These are phyloP conservation scores for Nesidiocoris tenuis DNA, from an alignment of 2,888 invertebrate genomes.

Conservation along the genomic window DNA sequence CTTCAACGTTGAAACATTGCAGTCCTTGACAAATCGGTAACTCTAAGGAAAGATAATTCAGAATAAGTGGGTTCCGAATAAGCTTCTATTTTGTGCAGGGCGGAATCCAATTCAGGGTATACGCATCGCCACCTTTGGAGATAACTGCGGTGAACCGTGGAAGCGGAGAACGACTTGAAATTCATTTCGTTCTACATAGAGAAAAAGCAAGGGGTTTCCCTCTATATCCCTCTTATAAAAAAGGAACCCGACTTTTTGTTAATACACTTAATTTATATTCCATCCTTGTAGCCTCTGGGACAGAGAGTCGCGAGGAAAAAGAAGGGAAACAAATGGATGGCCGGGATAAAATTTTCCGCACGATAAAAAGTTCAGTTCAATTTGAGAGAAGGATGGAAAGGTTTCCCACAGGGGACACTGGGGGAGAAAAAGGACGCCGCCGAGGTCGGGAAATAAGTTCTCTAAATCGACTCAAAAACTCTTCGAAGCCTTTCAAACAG, in stretches of 20 bases:
- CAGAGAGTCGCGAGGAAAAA: not conserved
- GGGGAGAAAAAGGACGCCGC: not conserved
- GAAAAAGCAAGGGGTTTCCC: not conserved
- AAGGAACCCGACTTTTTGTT: slow-evolving; percentile 19
- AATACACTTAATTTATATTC: slow-evolving; percentile 40
- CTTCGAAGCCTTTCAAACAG: slow-evolving; percentile 31
- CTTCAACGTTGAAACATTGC: too few relatives aligned
- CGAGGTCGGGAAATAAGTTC: slow-evolving; percentile 11
- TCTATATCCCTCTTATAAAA: slow-evolving; percentile 7
- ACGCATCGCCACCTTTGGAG: too few relatives aligned
- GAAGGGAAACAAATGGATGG: slow-evolving; percentile 23
- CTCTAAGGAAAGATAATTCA: too few relatives aligned
- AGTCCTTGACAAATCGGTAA: too few relatives aligned
- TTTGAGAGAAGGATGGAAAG: slow-evolving; percentile 32
- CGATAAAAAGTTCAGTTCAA: slow-evolving; percentile 39
- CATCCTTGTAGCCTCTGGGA: slow-evolving; percentile 15
- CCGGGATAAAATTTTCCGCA: slow-evolving; percentile 39
- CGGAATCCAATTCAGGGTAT: too few relatives aligned
- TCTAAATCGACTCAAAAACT: slow-evolving; percentile 39
- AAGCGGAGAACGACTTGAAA: not conserved
- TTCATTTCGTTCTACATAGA: slow-evolving; percentile 2
- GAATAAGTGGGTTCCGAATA: too few relatives aligned
- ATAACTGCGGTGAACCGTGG: too few relatives aligned
- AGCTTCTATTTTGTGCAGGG: too few relatives aligned
- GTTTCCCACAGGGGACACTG: not conserved